phyloP scores from a whole-genome alignment of 2,888 invertebrate species.

The Cordilura impudica region DNA sequence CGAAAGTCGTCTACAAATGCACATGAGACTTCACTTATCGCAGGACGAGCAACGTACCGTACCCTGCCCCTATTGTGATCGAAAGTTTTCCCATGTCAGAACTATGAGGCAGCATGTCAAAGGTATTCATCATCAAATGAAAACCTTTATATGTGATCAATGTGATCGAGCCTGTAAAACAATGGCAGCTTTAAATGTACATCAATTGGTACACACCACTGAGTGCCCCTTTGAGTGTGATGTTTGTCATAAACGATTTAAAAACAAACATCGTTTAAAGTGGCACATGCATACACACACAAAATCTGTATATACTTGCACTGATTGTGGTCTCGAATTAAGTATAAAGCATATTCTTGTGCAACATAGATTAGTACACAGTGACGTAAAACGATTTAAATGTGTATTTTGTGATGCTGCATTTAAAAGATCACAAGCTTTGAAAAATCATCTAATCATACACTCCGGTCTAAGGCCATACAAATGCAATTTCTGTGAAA shows the following conservation, averaged over 20 bases:
- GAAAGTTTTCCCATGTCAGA: conserved; percentile 67
- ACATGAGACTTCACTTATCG: conserved; percentile 66
- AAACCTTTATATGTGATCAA: conserved; percentile 78
- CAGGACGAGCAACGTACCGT: conserved; percentile 66
- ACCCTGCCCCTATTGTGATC: conserved; percentile 67
- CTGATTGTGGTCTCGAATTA: conserved; percentile 76
- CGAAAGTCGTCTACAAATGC: conserved; percentile 62
- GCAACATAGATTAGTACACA: conserved; percentile 78
- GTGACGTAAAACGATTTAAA: conserved; percentile 74
- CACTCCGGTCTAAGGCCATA: conserved; percentile 77
- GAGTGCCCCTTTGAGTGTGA: conserved; percentile 78
- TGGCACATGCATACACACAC: conserved; percentile 78
- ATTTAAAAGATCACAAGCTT: conserved; percentile 77
- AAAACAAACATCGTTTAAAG: conserved; percentile 73
- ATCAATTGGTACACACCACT: conserved; percentile 78
- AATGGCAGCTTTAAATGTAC: conserved; percentile 78
- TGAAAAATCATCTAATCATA: conserved; percentile 77
- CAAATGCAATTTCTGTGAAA: conserved; percentile 76
- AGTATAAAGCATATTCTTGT: conserved; percentile 78
- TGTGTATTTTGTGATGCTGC: conserved; percentile 75
- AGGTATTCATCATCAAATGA: conserved; percentile 73
- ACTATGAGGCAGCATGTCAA: conserved; percentile 70
- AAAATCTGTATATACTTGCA: conserved; percentile 76
- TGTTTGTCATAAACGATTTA: conserved; percentile 75
- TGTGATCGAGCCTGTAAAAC: conserved; percentile 79